Percentiles rank a stretch among this genome's conserved stretches.
These are phyloP conservation scores for Pterostichus niger DNA, from an alignment of 2,888 invertebrate species.

Conservation along the genomic window DNA sequence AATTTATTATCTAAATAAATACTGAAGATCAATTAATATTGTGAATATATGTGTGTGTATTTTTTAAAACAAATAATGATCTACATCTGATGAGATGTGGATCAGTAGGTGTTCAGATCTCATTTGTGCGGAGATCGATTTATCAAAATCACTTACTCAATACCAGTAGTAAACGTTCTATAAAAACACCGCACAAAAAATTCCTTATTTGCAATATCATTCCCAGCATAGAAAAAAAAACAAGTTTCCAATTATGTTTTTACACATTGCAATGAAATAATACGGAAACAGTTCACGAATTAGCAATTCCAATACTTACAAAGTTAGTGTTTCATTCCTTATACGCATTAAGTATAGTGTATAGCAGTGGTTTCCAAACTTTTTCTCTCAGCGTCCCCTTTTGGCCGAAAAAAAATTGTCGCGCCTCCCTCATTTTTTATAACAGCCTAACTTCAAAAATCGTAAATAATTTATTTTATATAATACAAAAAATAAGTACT, in stretches of 20 bases:
- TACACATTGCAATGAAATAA: constrained; percentile 7
- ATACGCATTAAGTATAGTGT: background rate
- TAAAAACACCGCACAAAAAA: constrained; percentile 20
- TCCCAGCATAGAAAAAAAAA: constrained; percentile 27
- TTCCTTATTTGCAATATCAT: constrained; percentile 26
- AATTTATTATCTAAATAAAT: background rate
- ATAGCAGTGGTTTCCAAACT: too few species aligned
- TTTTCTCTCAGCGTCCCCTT: too few species aligned
- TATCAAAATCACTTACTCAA: constrained; percentile 29
- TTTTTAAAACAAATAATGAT: background rate
- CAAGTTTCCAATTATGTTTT: constrained; percentile 41
- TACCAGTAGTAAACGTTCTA: constrained; percentile 16
- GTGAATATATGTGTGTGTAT: too few species aligned
- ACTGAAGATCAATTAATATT: too few species aligned
- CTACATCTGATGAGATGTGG: background rate
- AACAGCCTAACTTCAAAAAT: too few species aligned
- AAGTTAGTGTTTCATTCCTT: background rate
- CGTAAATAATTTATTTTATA: too few species aligned
- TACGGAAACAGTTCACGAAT: constrained; percentile 29
- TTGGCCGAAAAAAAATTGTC: too few species aligned
- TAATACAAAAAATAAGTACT: too few species aligned
- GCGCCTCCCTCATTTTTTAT: too few species aligned
- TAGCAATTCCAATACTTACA: constrained; percentile 27
- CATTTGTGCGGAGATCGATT: constrained; percentile 10
- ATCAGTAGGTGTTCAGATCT: constrained; percentile 4